Evolutionary conservation across 2,797 vertebrate species (phyloP), one percentile per base, ranked within the genome.

Genomic region (Adelosebastes latens): DNA sequence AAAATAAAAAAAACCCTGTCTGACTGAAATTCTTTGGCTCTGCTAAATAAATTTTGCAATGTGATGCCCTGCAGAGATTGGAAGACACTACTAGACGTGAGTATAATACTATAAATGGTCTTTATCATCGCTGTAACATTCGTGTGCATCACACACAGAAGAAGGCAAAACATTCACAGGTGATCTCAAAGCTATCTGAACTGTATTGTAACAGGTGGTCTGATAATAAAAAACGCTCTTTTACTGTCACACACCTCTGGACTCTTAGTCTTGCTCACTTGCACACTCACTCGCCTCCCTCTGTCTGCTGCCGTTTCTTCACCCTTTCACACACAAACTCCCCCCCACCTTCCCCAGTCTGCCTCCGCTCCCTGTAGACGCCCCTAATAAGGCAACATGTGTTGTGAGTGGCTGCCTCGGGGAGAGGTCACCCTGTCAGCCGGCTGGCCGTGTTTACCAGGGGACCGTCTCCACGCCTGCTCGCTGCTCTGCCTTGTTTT

Each of bases 321-420:
- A 82, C 86, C 86, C 86, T 81, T 83, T 86, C 81, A 77, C 71
- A 73, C 75, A 81, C 70, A 71, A 25, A 49, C 67, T 16, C n/a
- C 32, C 70, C 7, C 36, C 83, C 60, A 58, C 46, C 76, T 65
- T 18, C 68, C 70, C 29, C 1, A 1, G 67, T 53, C 89, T 75
- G 78, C 79, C 79, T 83, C 39, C 9, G 60, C 79, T 88, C 83
- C 81, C 85, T 80, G 86, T 85, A 91, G 90, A 92, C 90, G n/a
- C 83, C 91, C 93, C 92, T 93, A 94, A 95, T 94, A 94, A 94
- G 93, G 93, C 91, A 94, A 94, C 91, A 61, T 92, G 92, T 89
- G 90, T 87, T 92, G 91, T 94, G 94, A 96, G 92, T 96, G 96
- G 96, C 90, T 93, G 89, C 85, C 68, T 88, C 13, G 0, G 84